Conservation (phyloP, 1,140 invertebrate species). For the Nautilus pompilius region DNA sequence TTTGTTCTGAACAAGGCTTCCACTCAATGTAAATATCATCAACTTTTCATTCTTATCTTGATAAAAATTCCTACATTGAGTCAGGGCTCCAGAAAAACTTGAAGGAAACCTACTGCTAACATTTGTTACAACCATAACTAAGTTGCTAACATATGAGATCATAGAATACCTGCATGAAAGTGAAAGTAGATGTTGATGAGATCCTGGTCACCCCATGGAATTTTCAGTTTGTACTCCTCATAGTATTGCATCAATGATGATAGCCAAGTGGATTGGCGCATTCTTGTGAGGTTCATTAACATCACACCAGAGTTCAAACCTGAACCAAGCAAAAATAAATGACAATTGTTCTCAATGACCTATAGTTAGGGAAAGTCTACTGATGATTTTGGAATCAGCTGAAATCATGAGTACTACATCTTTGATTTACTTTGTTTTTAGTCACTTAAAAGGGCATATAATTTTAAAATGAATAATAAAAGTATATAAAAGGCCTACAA, state of each 20-base stretch:
- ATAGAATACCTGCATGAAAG: slow-evolving; percentile 71
- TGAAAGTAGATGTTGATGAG: slow-evolving; percentile 95
- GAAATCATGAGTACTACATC: background rate
- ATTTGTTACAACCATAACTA: too few relatives aligned
- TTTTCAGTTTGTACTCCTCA: slow-evolving; percentile 78
- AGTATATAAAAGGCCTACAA: background rate
- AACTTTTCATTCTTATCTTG: too few relatives aligned
- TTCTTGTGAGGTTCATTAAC: slow-evolving; percentile 92
- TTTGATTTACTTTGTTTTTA: background rate
- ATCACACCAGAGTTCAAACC: slow-evolving; percentile 95
- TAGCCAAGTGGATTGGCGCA: slow-evolving; percentile 82
- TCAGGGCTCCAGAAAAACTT: too few relatives aligned
- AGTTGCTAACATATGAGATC: too few relatives aligned
- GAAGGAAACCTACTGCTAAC: too few relatives aligned
- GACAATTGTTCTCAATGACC: background rate
- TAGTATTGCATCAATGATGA: slow-evolving; percentile 80
- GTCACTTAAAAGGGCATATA: background rate
- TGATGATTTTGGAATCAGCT: background rate
- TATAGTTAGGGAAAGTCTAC: background rate
- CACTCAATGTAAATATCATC: too few relatives aligned
- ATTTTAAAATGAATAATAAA: background rate
- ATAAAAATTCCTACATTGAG: too few relatives aligned
- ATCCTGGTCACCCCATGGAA: slow-evolving; percentile 97
- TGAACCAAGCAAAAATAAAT: slow-evolving; percentile 45
- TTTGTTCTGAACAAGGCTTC: too few relatives aligned